A percentile compares a stretch with the other conserved stretches of the same genome.
These are phyloP conservation scores for Melitaea cinxia DNA, from an alignment of 1,140 invertebrate genomes.

Conservation along the genomic window DNA sequence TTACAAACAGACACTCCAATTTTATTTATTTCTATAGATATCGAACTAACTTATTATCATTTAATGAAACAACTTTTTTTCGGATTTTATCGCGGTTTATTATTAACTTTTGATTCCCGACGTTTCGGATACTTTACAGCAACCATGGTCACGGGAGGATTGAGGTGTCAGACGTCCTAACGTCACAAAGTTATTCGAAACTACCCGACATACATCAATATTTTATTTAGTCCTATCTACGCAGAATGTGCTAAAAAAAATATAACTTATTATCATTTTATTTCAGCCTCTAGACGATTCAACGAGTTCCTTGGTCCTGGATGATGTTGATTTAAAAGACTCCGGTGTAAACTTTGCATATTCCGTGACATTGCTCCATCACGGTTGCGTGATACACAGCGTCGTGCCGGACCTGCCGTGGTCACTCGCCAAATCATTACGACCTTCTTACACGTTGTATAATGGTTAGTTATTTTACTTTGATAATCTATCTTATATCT, in stretches of 20 bases:
- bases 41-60: not conserved
- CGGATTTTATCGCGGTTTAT: too few species aligned
- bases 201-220: too few species aligned
- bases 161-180: too few species aligned
- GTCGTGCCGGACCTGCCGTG: slow-evolving; percentile 90
- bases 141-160: too few species aligned
- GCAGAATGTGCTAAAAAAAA: not conserved
- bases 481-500: too few species aligned
- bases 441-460: slow-evolving; percentile 88
- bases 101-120: too few species aligned
- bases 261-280: not conserved
- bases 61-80: too few species aligned
- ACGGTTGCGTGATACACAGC: slow-evolving; percentile 91
- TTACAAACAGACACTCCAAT: too few species aligned
- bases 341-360: slow-evolving; percentile 91
- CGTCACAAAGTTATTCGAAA: too few species aligned
- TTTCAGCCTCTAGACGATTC: slow-evolving; percentile 83
- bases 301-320: slow-evolving; percentile 64
- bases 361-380: slow-evolving; percentile 90
- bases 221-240: too few species aligned
- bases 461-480: slow-evolving; percentile 73
- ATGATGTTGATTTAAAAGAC: slow-evolving; percentile 81
- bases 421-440: slow-evolving; percentile 86
- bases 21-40: too few species aligned
- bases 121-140: too few species aligned